A percentile compares a stretch with the other conserved stretches of the same genome.
These are phyloP conservation scores for Geotrupes spiniger DNA, from an alignment of 2,888 invertebrate species.

Conservation along the genomic window DNA sequence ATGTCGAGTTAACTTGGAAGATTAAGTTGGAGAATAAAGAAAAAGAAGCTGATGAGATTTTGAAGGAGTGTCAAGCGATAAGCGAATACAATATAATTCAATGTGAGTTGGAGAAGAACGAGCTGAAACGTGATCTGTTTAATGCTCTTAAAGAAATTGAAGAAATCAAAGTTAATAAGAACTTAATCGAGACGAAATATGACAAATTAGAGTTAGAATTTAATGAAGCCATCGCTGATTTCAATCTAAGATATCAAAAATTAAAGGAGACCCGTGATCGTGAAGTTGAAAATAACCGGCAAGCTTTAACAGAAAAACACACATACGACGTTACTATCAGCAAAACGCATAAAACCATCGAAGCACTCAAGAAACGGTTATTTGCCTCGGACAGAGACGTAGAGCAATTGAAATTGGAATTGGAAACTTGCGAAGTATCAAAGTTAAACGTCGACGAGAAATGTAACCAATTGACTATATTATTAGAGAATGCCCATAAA, in stretches of 20 bases:
- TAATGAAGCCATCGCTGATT: constrained; percentile 13
- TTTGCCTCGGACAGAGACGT: constrained; percentile 60
- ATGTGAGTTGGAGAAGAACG: constrained; percentile 55
- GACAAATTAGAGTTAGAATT: constrained; percentile 18
- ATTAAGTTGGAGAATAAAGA: constrained; percentile 50
- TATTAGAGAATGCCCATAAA: constrained; percentile 35
- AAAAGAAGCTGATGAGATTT: constrained; percentile 50
- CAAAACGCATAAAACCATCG: constrained; percentile 58
- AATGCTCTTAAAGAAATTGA: constrained; percentile 30
- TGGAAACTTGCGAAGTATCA: constrained; percentile 39
- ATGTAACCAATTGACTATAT: constrained; percentile 35
- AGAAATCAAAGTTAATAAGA: constrained; percentile 3
- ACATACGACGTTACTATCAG: constrained; percentile 60
- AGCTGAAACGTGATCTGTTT: constrained; percentile 43
- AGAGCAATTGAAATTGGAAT: constrained; percentile 53
- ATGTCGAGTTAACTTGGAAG: constrained; percentile 44
- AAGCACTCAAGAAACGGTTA: constrained; percentile 57
- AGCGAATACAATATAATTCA: constrained; percentile 56
- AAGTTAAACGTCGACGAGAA: constrained; percentile 41
- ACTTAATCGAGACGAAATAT: constrained; percentile 1
- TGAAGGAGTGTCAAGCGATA: constrained; percentile 56
- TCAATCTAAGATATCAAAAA: constrained; percentile 2
- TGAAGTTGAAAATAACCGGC: constrained; percentile 51
- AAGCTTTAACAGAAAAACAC: constrained; percentile 53
- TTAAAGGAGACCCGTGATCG: constrained; percentile 41